Evolutionary conservation across 2,113 vertebrate species (phyloP).

Genomic region (Ceyx cyanopectus): DNA sequence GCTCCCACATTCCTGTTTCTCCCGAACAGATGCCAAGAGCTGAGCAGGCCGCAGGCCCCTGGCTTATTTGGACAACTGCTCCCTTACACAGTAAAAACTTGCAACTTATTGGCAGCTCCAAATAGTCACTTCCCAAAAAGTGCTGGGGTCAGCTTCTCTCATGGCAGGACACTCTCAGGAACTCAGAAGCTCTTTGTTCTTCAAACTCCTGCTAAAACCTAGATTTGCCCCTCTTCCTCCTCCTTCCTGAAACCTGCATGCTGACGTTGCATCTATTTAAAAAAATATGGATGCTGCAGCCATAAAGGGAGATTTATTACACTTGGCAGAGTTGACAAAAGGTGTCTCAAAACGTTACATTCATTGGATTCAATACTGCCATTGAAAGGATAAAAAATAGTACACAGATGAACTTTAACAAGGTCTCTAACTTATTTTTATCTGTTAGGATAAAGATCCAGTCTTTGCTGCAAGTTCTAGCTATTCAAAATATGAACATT

Average conservation of each 20-base stretch:
- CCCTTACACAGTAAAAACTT: constrained; percentile 28
- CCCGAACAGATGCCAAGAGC: not conserved
- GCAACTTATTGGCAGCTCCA: not conserved
- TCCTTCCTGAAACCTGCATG: not conserved
- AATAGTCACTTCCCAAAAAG: not conserved
- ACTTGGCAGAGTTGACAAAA: not conserved
- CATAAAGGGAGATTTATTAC: not conserved
- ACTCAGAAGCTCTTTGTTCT: not conserved
- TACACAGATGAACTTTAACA: not conserved
- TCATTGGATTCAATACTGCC: not conserved
- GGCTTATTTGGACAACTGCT: constrained; percentile 33
- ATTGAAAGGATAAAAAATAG: not conserved
- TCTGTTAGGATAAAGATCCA: not conserved
- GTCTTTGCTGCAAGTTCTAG: not conserved
- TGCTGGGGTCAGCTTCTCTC: constrained; percentile 22
- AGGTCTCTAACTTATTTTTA: not conserved
- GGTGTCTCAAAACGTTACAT: not conserved
- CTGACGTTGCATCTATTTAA: not conserved
- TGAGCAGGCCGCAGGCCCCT: not conserved
- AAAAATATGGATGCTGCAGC: not conserved
- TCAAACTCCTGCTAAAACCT: not conserved
- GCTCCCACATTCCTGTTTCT: not conserved
- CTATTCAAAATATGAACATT: not conserved
- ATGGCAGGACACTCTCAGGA: not conserved
- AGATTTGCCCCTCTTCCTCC: not conserved